Evolutionary conservation across 2,797 vertebrate species (phyloP).

Genomic region (Sciurus vulgaris): DNA sequence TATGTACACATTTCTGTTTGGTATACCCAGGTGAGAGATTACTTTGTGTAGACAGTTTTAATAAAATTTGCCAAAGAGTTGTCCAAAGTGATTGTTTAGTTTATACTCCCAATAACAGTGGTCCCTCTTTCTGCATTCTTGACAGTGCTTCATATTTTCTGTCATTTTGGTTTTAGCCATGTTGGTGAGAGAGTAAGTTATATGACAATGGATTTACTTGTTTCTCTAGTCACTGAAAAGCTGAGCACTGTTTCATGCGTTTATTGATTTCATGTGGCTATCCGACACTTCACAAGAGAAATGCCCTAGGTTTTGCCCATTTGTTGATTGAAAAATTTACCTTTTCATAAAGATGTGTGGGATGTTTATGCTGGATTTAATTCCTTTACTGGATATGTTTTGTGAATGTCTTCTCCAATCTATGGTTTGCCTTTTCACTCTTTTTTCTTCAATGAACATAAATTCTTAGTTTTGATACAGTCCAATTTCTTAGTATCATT

Average conservation of each 20-base stretch:
- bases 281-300: neutral
- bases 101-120: neutral
- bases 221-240: neutral
- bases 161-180: neutral
- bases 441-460: neutral
- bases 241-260: neutral
- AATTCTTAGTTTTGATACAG: neutral
- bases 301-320: neutral
- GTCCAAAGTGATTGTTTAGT: neutral
- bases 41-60: neutral
- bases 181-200: neutral
- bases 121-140: neutral
- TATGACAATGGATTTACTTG: neutral
- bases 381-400: neutral
- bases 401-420: neutral
- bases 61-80: neutral
- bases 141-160: neutral
- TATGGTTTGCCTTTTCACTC: neutral
- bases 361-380: neutral
- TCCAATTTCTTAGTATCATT: neutral
- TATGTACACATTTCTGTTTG: neutral
- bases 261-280: neutral
- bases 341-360: neutral
- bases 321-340: neutral
- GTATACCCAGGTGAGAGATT: neutral